Percentiles rank a stretch among this genome's conserved stretches.
Evolutionary conservation across 2,797 vertebrate species (phyloP).

Genomic region (Micrastur ruficollis): DNA sequence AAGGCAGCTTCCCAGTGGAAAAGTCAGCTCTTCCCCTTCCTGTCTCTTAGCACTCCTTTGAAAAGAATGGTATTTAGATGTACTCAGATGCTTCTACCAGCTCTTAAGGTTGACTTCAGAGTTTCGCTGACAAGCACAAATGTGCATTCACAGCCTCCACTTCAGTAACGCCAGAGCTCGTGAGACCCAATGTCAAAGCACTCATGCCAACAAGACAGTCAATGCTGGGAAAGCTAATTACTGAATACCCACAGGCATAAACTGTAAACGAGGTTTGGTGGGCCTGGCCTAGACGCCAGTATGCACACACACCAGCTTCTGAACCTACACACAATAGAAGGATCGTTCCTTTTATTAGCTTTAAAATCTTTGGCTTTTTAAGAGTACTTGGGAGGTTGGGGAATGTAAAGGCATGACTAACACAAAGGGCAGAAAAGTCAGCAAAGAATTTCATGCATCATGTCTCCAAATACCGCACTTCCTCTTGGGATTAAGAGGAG

Average conservation of each 20-base stretch:
- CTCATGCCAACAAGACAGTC: neutral
- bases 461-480: neutral
- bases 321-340: neutral
- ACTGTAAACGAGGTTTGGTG: neutral
- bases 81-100: neutral
- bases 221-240: neutral
- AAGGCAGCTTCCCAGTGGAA: neutral
- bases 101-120: neutral
- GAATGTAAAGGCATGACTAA: neutral
- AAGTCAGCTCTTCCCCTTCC: neutral
- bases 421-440: neutral
- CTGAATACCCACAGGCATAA: neutral
- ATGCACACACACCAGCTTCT: neutral
- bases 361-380: neutral
- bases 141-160: neutral
- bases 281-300: neutral
- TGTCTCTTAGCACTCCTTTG: neutral
- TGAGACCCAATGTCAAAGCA: neutral
- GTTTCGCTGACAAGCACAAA: neutral
- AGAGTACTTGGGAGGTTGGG: neutral
- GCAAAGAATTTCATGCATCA: slow-evolving; percentile 27
- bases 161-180: neutral
- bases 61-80: neutral
- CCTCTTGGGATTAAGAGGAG: slow-evolving; percentile 21
- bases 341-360: neutral